A percentile compares a stretch with the other conserved stretches of the same genome.
Conservation (phyloP, 2,888 invertebrate species). For the Stenolophus ochropezus region DNA sequence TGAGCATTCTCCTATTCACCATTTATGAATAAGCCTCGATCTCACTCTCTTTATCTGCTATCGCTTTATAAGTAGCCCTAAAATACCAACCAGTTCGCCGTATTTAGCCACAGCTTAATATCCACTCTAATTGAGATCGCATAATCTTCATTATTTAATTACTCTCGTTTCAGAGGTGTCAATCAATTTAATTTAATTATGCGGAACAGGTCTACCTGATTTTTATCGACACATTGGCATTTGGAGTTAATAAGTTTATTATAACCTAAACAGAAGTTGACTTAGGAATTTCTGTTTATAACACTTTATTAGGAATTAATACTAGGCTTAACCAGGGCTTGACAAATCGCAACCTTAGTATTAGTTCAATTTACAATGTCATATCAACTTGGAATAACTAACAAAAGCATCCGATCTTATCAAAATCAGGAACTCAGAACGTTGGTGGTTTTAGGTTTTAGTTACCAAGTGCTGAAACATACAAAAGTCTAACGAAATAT, state of each 20-base stretch:
- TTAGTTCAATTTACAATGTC: no score
- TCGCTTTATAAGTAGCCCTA: conserved; percentile 33
- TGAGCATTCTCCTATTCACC: conserved; percentile 38
- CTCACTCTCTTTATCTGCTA: conserved; percentile 29
- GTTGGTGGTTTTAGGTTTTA: no score
- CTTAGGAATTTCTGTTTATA: conserved; percentile 2
- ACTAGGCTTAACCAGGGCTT: no score
- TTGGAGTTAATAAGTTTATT: conserved; percentile 4
- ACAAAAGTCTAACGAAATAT: no score
- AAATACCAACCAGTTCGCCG: conserved; percentile 44
- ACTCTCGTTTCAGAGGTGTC: conserved; percentile 31
- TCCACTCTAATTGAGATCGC: conserved; percentile 16
- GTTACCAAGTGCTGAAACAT: no score
- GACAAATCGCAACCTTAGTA: no score
- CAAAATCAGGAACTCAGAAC: no score
- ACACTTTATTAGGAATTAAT: conserved; percentile 12
- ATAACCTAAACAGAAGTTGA: background rate
- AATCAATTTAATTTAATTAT: conserved; percentile 45
- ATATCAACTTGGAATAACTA: no score
- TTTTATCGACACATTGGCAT: conserved; percentile 30
- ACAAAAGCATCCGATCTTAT: no score
- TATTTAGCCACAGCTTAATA: conserved; percentile 30
- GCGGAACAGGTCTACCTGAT: background rate
- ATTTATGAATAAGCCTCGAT: conserved; percentile 35
- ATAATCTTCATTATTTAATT: conserved; percentile 45